Conservation (phyloP, 2,888 invertebrate species). For the Theodoxus fluviatilis region DNA sequence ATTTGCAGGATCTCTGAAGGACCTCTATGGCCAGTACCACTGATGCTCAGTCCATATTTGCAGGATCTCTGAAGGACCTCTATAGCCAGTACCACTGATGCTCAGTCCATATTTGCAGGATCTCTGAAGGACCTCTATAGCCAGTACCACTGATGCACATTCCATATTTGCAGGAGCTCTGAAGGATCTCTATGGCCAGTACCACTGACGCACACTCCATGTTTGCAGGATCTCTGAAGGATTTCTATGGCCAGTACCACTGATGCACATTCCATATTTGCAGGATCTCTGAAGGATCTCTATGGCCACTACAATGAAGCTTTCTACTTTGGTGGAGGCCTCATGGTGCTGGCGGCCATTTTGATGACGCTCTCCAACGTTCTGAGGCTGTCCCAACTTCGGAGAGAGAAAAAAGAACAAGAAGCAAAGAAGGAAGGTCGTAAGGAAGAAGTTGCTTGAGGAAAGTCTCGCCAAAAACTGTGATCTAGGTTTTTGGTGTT, state of each 20-base stretch:
- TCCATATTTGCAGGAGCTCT: no score
- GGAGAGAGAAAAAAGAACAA: neutral
- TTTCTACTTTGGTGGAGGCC: conserved; percentile 34
- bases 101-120: no score
- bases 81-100: neutral
- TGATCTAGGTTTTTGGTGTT: no score
- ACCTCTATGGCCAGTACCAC: no score
- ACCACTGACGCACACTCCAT: neutral
- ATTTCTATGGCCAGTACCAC: neutral
- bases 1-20: no score
- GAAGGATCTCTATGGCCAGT: no score
- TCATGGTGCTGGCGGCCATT: conserved; percentile 26
- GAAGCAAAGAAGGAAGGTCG: no score
- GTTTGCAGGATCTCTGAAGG: neutral
- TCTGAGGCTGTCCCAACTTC: neutral
- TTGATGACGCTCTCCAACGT: conserved; percentile 34
- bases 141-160: no score
- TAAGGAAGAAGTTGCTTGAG: no score
- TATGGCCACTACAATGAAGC: conserved; percentile 33
- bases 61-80: neutral
- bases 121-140: no score
- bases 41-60: no score
- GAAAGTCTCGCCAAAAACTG: no score
- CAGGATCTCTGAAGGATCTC: conserved; percentile 34
- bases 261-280: conserved; percentile 18